Base-by-base conservation (phyloP, 1,140 invertebrate species). In the Bombus haemorrhoidalis region DNA sequence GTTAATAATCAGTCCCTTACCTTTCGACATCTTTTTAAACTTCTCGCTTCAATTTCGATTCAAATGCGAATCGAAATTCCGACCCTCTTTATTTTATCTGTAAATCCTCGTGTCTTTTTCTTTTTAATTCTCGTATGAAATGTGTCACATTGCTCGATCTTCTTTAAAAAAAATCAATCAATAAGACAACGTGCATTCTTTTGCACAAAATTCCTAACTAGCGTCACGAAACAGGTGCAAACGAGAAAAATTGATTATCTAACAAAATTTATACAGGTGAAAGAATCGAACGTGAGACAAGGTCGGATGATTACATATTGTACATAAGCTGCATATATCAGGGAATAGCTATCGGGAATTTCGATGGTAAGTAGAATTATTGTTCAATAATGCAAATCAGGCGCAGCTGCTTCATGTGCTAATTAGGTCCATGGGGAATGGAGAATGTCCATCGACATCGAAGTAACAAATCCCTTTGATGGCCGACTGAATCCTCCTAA, bases 391-490 rank as follows among this genome's bases (percentile, higher is more conserved):
- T 72, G 76, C n/a, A 72, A 80, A 62, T 77, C 37, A 53, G 73
- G 22, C 41, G 15, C 73, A 77, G 34, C 62, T 79, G 68, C 32
- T 43, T 72, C 37, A 3, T n/a, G 39, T 53, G 69, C 76, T 85
- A 79, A 71, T 85, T 79, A 72, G 39, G 13, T 25, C 83, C n/a
- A 79, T 12, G 5, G 28, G 18, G 53, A 15, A 73, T 18, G 39
- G 47, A 43, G 47, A 62, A 47, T 39, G 34, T 62, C 83, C 37
- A 64, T 73, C n/a, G 68, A 72, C 57, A 43, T 64, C 39, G 66
- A 64, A 64, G 83, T 73, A 73, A 71, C 76, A 84, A 84, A 84
- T 84, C 75, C 74, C 66, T 59, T 82, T 82, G 83, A 85, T 81
- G 37, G 62, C 5, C 32, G 37, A 1, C 47, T 9, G 43, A 88